Conservation (phyloP, 2,113 vertebrate genomes). For the Python bivittatus region DNA sequence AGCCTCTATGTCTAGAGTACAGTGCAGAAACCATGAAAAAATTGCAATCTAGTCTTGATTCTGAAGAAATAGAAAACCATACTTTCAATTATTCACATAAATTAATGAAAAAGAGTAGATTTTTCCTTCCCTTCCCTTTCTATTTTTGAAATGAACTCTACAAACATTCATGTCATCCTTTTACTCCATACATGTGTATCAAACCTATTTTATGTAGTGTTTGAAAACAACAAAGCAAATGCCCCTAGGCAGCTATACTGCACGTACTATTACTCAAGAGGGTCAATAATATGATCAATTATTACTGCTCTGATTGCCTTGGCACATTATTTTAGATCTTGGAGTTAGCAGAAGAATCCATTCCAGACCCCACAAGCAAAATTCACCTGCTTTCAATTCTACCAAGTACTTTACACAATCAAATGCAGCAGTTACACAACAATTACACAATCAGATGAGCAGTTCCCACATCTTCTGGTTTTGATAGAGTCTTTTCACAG, state of each 20-base stretch:
- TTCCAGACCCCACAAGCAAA: neutral
- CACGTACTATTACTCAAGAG: neutral
- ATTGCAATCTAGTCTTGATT: neutral
- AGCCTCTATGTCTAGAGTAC: neutral
- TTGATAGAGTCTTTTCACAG: constrained; percentile 47
- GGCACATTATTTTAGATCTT: neutral
- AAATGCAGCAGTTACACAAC: neutral
- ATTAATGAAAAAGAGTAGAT: neutral
- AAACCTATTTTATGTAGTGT: neutral
- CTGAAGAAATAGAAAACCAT: neutral
- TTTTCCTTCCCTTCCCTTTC: neutral
- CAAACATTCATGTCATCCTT: neutral
- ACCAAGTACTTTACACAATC: neutral
- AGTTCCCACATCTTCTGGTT: neutral
- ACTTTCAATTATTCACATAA: neutral
- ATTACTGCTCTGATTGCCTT: neutral
- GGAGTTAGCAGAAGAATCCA: neutral
- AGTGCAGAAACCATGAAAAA: neutral
- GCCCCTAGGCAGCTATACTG: neutral
- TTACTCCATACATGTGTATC: neutral
- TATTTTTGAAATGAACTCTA: neutral
- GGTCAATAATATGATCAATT: neutral
- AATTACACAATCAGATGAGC: neutral
- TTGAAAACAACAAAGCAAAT: neutral
- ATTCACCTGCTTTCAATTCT: neutral